Conservation (phyloP, 2,113 vertebrate genomes). For the Ictidomys tridecemlineatus region DNA sequence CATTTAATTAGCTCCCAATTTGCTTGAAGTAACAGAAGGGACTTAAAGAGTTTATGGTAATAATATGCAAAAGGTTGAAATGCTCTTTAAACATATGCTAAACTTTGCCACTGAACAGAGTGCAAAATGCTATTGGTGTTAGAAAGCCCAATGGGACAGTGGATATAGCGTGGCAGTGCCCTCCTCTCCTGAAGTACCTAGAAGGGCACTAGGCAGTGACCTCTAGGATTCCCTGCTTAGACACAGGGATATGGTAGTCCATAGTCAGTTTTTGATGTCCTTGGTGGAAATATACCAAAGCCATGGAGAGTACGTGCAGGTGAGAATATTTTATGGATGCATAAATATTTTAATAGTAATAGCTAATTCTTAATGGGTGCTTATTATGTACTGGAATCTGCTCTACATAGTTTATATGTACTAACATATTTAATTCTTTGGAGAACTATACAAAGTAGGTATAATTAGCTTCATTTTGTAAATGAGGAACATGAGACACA, state of each 20-base stretch:
- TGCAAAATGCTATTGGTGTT: background rate
- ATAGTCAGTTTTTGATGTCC: background rate
- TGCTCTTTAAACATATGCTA: slow-evolving; percentile 71
- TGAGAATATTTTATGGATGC: background rate
- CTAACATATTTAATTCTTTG: slow-evolving; percentile 40
- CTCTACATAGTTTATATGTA: background rate
- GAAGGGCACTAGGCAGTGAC: background rate
- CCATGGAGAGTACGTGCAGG: background rate
- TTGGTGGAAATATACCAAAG: background rate
- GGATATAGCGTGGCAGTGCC: no score
- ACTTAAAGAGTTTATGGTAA: slow-evolving; percentile 77
- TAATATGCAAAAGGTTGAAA: slow-evolving; percentile 72
- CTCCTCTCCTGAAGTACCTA: background rate
- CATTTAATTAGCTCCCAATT: slow-evolving; percentile 75
- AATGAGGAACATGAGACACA: slow-evolving; percentile 30
- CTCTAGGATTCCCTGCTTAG: background rate
- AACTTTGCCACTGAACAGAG: slow-evolving; percentile 25
- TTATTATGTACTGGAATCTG: slow-evolving; percentile 1
- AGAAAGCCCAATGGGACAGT: accelerated
- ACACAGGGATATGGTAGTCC: no score
- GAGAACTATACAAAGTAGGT: background rate
- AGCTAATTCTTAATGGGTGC: background rate
- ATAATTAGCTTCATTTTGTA: slow-evolving; percentile 63
- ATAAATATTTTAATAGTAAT: slow-evolving; percentile 38
- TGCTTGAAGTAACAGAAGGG: slow-evolving; percentile 72